Evolutionary conservation across 92 coral and sea anemone genomes (phyloP).

Genomic region (Plumapathes pennacea): DNA sequence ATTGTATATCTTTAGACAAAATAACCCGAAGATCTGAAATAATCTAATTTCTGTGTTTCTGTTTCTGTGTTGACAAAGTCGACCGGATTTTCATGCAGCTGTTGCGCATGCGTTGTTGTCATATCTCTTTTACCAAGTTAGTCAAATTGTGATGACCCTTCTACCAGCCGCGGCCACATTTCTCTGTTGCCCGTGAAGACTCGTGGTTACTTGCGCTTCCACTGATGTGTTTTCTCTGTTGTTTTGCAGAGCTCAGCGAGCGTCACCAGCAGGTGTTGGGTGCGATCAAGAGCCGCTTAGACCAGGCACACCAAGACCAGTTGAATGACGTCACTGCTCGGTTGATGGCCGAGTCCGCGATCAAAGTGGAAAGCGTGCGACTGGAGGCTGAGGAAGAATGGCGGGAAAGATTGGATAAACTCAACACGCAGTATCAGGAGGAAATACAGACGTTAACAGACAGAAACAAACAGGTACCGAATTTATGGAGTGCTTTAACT

Average conservation of each 20-base stretch:
- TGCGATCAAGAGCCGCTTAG: slow-evolving; percentile 75
- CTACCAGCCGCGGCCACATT: too few relatives aligned
- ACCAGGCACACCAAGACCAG: slow-evolving; percentile 84
- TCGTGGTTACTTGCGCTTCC: too few relatives aligned
- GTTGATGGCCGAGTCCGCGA: slow-evolving; percentile 81
- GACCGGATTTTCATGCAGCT: too few relatives aligned
- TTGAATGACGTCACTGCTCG: slow-evolving; percentile 84
- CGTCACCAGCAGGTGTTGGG: slow-evolving; percentile 85
- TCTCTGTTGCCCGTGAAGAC: too few relatives aligned
- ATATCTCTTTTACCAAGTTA: too few relatives aligned
- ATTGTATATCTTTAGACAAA: too few relatives aligned
- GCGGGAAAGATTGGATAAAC: slow-evolving; percentile 62
- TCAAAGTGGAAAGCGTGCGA: slow-evolving; percentile 82
- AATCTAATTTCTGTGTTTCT: too few relatives aligned
- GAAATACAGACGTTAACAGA: slow-evolving; percentile 49
- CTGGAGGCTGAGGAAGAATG: slow-evolving; percentile 85
- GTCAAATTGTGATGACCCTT: too few relatives aligned
- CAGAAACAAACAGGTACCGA: slow-evolving; percentile 48
- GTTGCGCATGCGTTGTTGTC: too few relatives aligned
- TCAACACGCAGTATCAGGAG: slow-evolving; percentile 45
- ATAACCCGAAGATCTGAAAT: too few relatives aligned
- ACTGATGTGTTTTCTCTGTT: not conserved
- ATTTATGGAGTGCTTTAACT: too few relatives aligned
- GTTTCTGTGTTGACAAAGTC: too few relatives aligned
- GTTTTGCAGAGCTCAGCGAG: slow-evolving; percentile 61